Evolutionary conservation across 2,888 invertebrate genomes (phyloP), one percentile per base, ranked within the genome.

Genomic region (Sepioteuthis lessoniana): DNA sequence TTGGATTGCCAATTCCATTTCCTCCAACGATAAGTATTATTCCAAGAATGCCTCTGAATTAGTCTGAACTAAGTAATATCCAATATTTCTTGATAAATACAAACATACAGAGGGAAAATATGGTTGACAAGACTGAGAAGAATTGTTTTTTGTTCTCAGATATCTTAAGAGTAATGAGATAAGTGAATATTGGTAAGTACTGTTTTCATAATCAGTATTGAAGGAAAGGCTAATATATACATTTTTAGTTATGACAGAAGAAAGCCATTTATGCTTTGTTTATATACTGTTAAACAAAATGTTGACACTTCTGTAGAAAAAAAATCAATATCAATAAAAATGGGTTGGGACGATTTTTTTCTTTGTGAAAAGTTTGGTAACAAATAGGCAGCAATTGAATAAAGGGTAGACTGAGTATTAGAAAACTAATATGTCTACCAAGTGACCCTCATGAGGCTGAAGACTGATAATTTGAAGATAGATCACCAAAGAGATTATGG

Each of bases 391-490:
- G 55, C 25, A 55, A 55, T 55, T 55, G 55, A 55, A n/a, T 76
- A 28, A 28, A 76, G 76, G 5, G 76, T 31, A 76, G 76, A 76
- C 76, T 76, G 13, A 0, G n/a, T 35, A 76, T 76, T 76, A 35
- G 76, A 35, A 76, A 76, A 76, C 76, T 76, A 76, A 76, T 76
- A 76, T 35, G n/a, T 76, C 76, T 76, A 76, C 76, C 76, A 76
- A 76, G n/a, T 76, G 76, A 76, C 76, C 76, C 35, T 35, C 76
- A 16, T 76, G 76, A 16, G n/a, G n/a, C 16, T 35, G 13, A 76
- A 76, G 76, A n/a, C 76, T 35, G 76, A 76, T n/a, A 76, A n/a
- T n/a, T 76, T 76, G 76, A 76, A 76, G 76, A 76, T 76, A n/a
- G 31, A 76, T 76, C 76, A 76, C n/a, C n/a, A 76, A 55, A 55